Evolutionary conservation across 2,888 invertebrate genomes (phyloP), one percentile per base, ranked within the genome.

Genomic region (Cremastinae sp.): DNA sequence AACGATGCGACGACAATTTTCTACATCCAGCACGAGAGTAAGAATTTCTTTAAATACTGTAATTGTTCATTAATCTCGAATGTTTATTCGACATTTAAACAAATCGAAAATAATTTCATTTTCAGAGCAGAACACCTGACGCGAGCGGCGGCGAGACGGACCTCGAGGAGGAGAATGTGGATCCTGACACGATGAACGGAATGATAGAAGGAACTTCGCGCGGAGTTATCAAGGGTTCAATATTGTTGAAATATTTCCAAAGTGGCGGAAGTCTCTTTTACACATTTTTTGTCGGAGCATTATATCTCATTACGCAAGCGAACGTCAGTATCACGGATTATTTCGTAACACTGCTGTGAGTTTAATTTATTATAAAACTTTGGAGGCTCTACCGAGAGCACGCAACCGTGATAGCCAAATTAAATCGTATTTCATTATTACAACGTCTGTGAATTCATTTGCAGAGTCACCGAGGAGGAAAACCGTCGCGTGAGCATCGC

Each of bases 271-370:
- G 91, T 80, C 87, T 90, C 41, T 90, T 89, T 41, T 81, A 90
- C 3, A 87, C 92, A 1, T 76, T 90, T 1, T 79, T 91, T 0
- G 83, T 93, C 53, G 78, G 92, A 0, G 73, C 91, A 0, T 82
- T 92, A 5, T 93, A 92, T 80, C 7, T 94, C 0, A 10, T 92
- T 10, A 91, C 94, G 0, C 94, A 94, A 80, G 84, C 89, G 0
- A 85, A 92, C n/a, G 93, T 92, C 0, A 94, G 93, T 74, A 89
- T 91, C 0, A 92, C 92, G 0, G 96, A 96, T 86, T 94, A 92
- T 83, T 95, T 93, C 92, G 91, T 95, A 51, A 85, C 87, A 38
- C 78, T 85, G 49, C 66, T 89, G 86, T 88, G 59, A 84, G 88
- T 84, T 73, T 53, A 14, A 12, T 9, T 54, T 22, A 20, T 12